Base-by-base conservation (phyloP, 2,888 invertebrate species). In the Chrysolina haemoptera region DNA sequence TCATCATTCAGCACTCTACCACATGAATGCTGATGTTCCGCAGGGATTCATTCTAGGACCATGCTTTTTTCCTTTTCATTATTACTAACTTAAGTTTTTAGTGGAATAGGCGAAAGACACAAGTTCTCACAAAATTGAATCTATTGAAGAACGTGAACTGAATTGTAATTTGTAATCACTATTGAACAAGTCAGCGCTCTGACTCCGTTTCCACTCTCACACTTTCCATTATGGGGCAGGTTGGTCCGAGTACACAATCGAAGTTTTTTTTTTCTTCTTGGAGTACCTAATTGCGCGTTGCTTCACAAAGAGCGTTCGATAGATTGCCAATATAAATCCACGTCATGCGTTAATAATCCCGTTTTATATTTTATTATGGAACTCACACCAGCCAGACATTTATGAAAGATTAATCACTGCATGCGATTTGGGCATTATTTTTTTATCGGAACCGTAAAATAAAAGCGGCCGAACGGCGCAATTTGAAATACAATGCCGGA, bases 401-500 rank as follows among this genome's bases (percentile, higher is more conserved):
- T 53, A 53, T 53, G 53, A 53, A 53, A 53, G 11, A 53, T 53
- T 53, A 53, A 53, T 53, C 53, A 53, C 53, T 53, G 53, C 65
- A 65, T 65, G 65, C 65, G 48, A 65, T 65, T 65, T 68, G 5
- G 40, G 55, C 53, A 68, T 68, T 55, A 68, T 68, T 68, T 41
- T 35, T 55, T 68, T 68, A 68, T 55, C 68, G 41, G 12, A 27
- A 48, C 35, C 40, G 40, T 65, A 65, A 65, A 65, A 22, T 65
- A 18, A 22, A 46, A 46, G 27, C 48, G 12, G 65, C 16, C 27
- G 48, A 27, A 65, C n/a, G 10, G 16, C 46, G 48, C 22, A 22
- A 65, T 65, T 35, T 22, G 53, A 18, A 18, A 0, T 53, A 53
- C 10, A 53, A 20, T 53, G 53, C 53, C 10, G 2, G 16, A 11